Percentiles rank a stretch among this genome's conserved stretches.
These are phyloP conservation scores for Atractosteus spatula DNA, from an alignment of 2,113 vertebrate genomes.

Conservation along the genomic window DNA sequence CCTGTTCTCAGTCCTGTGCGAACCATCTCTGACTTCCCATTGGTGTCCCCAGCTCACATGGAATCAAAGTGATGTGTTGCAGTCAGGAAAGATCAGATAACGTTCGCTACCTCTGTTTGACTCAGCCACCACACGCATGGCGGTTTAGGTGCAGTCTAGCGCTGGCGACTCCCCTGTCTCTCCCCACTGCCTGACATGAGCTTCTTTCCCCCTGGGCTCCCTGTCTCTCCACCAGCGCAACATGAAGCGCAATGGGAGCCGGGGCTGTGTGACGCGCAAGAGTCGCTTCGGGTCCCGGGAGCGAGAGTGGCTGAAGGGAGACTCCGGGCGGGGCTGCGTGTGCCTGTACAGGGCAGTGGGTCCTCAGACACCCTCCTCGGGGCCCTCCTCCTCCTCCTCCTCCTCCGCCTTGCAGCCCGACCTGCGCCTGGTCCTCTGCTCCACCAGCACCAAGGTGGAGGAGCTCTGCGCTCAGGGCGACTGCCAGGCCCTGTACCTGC, in stretches of 20 bases:
- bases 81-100: too few species aligned
- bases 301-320: constrained; percentile 85
- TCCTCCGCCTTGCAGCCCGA: constrained; percentile 68
- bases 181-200: neutral
- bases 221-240: constrained; percentile 73
- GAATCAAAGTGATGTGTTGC: too few species aligned
- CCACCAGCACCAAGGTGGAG: constrained; percentile 78
- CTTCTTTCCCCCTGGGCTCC: constrained; percentile 2
- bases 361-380: constrained; percentile 47
- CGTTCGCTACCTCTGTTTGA: too few species aligned
- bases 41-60: too few species aligned
- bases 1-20: too few species aligned
- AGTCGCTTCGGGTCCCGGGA: constrained; percentile 84
- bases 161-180: neutral
- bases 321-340: constrained; percentile 80
- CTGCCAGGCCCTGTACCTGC: constrained; percentile 76
- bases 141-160: neutral
- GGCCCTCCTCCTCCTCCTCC: constrained; percentile 56
- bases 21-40: too few species aligned
- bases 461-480: constrained; percentile 83
- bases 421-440: constrained; percentile 84
- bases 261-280: constrained; percentile 77
- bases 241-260: constrained; percentile 83
- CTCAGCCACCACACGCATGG: too few species aligned
- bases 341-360: constrained; percentile 77